Percentiles rank a stretch among this genome's conserved stretches.
phyloP scores from a whole-genome alignment of 2,113 vertebrate genomes.

The Vimba vimba region DNA sequence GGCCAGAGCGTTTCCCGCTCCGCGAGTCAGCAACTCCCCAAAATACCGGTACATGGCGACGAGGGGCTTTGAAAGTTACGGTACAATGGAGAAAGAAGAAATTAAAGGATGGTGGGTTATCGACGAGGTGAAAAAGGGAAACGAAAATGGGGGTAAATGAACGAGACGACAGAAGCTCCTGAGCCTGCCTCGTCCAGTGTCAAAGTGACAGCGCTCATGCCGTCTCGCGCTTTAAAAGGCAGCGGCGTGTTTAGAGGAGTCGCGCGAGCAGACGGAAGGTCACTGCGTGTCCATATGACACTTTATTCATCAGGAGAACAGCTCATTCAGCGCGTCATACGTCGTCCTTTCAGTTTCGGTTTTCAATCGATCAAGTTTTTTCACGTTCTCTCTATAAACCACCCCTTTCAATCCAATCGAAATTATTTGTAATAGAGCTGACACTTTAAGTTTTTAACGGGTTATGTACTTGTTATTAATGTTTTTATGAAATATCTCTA shows the following conservation, averaged over 20 bases:
- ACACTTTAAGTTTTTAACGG: no score
- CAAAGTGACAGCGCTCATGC: slow-evolving; percentile 60
- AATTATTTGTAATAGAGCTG: no score
- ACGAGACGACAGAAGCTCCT: slow-evolving; percentile 62
- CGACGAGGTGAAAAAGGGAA: slow-evolving; percentile 27
- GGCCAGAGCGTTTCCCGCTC: slow-evolving; percentile 74
- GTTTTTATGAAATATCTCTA: no score
- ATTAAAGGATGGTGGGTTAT: slow-evolving; percentile 50
- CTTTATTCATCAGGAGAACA: no score
- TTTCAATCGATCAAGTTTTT: no score
- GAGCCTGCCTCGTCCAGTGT: slow-evolving; percentile 67
- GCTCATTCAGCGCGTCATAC: no score
- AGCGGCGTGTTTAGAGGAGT: slow-evolving; percentile 48
- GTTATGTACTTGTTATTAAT: no score
- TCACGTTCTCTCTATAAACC: no score
- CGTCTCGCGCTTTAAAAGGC: slow-evolving; percentile 73
- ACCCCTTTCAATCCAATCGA: no score
- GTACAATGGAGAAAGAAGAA: slow-evolving; percentile 49
- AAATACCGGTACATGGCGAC: slow-evolving; percentile 87
- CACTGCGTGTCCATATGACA: no score
- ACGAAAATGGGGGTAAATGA: slow-evolving; percentile 42
- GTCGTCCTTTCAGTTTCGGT: no score
- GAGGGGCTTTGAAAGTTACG: slow-evolving; percentile 3
- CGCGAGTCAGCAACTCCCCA: slow-evolving; percentile 85
- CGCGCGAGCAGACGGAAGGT: slow-evolving; percentile 59